Evolutionary conservation across 2,888 invertebrate species (phyloP), one percentile per base, ranked within the genome.

Genomic region (Scaptomyza parva): DNA sequence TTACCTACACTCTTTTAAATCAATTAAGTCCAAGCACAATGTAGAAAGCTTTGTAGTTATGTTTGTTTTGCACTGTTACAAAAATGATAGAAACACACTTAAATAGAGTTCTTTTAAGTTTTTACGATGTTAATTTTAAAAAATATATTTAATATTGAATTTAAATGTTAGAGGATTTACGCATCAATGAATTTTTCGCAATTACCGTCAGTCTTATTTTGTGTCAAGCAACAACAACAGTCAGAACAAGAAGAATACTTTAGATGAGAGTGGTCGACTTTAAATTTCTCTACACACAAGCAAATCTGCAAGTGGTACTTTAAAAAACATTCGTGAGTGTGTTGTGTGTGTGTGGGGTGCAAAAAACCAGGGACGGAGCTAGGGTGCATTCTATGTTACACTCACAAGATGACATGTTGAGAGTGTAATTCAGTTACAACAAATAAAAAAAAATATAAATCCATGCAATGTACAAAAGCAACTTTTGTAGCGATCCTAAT

Each of bases 311-410:
- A 28, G 26, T 28, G 28, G 6, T 9, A 28, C 28, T 28, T 28
- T 28, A 28, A 2, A 2, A 28, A 28, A 9, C 28, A 6, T 9
- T 9, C 28, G 28, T 28, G 1, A 9, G 28, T 28, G 28, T 28
- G 28, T 28, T 28, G 9, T 28, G 28, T n/a, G 2, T 26, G 26
- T 28, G 11, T 28, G 3, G 28, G 28, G 6, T 12, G 12, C 11
- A 11, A 14, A 35, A 28, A 37, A 5, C 2, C 59, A 58, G 48
- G 43, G 12, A 17, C 61, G 61, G 7, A 35, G n/a, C 37, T 17
- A 17, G 35, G 47, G 33, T 47, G 40, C 18, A 26, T 60, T 20
- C 47, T n/a, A 7, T n/a, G 6, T n/a, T n/a, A n/a, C 1, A 14
- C 33, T 6, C 7, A 35, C 7, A 35, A 14, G 14, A 35, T 14